These are phyloP conservation scores for Coccyzus lansbergi DNA, from an alignment of 2,797 vertebrate species.

Conservation along the genomic window DNA sequence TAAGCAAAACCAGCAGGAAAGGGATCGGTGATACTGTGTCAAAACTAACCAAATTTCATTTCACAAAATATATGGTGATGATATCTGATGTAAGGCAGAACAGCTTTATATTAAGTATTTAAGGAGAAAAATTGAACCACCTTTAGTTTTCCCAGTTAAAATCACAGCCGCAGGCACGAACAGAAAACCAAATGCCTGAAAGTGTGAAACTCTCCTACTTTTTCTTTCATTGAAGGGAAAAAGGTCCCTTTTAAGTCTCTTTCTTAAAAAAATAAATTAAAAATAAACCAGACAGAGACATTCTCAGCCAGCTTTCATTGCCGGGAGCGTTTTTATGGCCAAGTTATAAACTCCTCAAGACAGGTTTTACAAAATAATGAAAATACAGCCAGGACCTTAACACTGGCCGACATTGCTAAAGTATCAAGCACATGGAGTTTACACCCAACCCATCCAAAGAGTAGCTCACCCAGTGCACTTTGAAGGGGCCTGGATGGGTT, in stretches of 20 bases:
- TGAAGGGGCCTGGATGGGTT: no score
- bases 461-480: neutral
- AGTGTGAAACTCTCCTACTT: neutral
- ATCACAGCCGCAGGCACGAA: neutral
- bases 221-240: neutral
- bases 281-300: conserved; percentile 6
- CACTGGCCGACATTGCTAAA: neutral
- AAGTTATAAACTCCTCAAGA: neutral
- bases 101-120: neutral
- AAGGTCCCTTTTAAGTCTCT: neutral
- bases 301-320: conserved; percentile 24
- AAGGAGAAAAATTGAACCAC: neutral
- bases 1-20: neutral
- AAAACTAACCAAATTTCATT: neutral
- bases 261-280: neutral
- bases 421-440: neutral
- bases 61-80: neutral
- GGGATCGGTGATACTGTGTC: neutral
- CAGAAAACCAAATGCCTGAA: neutral
- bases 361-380: neutral
- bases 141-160: neutral
- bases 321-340: neutral
- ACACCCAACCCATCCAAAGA: neutral
- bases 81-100: neutral
- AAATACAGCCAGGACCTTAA: neutral